Percentiles rank a stretch among this genome's conserved stretches.
Conservation (phyloP, 2,888 invertebrate species). For the Drosophila emarginata region DNA sequence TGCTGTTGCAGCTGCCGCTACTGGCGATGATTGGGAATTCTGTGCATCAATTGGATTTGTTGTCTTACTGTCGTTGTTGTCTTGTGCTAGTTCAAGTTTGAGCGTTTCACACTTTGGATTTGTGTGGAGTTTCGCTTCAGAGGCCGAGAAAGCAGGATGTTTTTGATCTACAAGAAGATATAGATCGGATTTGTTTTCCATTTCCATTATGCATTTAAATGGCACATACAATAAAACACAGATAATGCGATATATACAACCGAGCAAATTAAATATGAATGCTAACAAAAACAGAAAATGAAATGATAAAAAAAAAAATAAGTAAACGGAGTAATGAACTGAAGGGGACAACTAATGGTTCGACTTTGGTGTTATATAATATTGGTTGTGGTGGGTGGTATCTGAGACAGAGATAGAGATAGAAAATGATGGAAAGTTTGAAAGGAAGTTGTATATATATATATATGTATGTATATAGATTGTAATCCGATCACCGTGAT, state of each 20-base stretch:
- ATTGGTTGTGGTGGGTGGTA: neutral
- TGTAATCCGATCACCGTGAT: neutral
- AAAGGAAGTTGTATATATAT: neutral
- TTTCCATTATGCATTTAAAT: slow-evolving; percentile 57
- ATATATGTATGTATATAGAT: neutral
- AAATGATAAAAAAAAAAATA: slow-evolving; percentile 38
- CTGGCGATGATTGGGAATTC: neutral
- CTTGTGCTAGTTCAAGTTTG: slow-evolving; percentile 43
- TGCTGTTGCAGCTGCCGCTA: slow-evolving; percentile 36
- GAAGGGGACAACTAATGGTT: slow-evolving; percentile 3
- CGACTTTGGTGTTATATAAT: slow-evolving; percentile 1
- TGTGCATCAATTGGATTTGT: slow-evolving; percentile 4
- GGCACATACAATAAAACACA: slow-evolving; percentile 62
- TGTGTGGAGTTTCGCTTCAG: slow-evolving; percentile 81
- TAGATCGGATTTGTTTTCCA: slow-evolving; percentile 73
- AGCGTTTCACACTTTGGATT: slow-evolving; percentile 74
- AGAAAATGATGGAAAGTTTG: neutral
- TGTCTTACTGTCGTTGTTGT: slow-evolving; percentile 23
- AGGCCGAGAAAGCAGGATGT: slow-evolving; percentile 83
- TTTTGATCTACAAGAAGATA: slow-evolving; percentile 83
- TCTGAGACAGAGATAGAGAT: neutral
- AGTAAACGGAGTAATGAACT: slow-evolving; percentile 14
- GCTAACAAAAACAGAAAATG: slow-evolving; percentile 70
- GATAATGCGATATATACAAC: slow-evolving; percentile 50
- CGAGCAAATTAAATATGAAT: slow-evolving; percentile 61